Evolutionary conservation across 1,140 invertebrate genomes (phyloP).

Genomic region (Meloidogyne hapla): DNA sequence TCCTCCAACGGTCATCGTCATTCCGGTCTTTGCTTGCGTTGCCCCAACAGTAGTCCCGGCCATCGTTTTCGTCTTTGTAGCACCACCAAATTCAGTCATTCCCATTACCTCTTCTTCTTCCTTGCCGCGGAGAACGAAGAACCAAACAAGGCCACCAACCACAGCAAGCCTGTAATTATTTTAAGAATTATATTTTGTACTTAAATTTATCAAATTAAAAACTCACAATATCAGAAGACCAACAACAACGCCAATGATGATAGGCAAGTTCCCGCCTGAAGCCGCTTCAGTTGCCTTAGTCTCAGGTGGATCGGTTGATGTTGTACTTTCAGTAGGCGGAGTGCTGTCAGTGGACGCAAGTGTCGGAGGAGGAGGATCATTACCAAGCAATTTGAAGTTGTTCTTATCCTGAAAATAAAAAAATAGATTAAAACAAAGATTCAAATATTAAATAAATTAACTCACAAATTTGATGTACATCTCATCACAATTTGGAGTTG

Average conservation of each 20-base stretch:
- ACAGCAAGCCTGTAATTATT: background rate
- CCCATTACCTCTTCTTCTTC: background rate
- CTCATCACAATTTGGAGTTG: too few relatives aligned
- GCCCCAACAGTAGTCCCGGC: background rate
- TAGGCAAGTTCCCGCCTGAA: background rate
- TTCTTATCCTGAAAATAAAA: background rate
- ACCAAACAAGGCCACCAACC: background rate
- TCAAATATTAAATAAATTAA: too few relatives aligned
- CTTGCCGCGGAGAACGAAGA: background rate
- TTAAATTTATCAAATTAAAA: background rate
- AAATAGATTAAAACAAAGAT: background rate
- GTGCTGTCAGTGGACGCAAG: background rate
- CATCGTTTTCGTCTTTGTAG: too few relatives aligned
- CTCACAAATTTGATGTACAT: too few relatives aligned
- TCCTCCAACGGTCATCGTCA: background rate
- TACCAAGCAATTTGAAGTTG: background rate
- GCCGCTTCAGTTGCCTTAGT: background rate
- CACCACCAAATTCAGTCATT: background rate
- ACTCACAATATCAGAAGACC: background rate
- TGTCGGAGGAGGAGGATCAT: background rate
- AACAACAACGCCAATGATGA: background rate
- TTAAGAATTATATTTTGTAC: background rate
- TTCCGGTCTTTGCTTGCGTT: background rate
- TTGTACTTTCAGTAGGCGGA: background rate
- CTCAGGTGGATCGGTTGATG: background rate